These are phyloP conservation scores for Phalacrocorax carbo DNA, from an alignment of 2,113 vertebrate genomes.

Conservation along the genomic window DNA sequence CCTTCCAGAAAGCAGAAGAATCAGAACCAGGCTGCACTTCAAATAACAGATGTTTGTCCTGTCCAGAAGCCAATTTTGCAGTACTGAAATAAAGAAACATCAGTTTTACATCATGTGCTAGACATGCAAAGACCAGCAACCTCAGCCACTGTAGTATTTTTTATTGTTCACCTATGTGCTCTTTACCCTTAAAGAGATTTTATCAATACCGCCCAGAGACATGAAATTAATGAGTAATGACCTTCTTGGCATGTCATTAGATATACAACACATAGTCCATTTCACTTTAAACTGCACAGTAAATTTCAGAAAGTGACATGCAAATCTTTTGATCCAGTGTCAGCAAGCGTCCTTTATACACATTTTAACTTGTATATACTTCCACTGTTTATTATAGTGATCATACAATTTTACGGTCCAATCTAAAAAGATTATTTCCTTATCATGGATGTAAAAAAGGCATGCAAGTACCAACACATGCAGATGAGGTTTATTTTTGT, in stretches of 20 bases:
- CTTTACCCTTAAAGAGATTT: background rate
- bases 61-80: conserved; percentile 86
- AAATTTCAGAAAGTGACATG: background rate
- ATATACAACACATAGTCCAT: background rate
- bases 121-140: background rate
- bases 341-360: background rate
- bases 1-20: conserved; percentile 92
- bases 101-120: background rate
- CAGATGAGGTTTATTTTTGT: background rate
- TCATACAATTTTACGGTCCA: background rate
- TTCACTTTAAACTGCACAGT: background rate
- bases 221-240: background rate
- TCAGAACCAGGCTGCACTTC: conserved; percentile 96
- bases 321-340: background rate
- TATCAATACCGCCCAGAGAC: background rate
- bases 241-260: background rate
- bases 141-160: background rate
- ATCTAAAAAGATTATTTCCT: background rate
- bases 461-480: background rate
- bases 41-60: conserved; percentile 95
- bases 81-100: conserved; percentile 77
- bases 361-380: background rate
- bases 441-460: background rate
- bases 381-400: background rate
- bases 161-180: background rate